phyloP scores from a whole-genome alignment of 2,113 vertebrate species.

The Oryzias celebensis region DNA sequence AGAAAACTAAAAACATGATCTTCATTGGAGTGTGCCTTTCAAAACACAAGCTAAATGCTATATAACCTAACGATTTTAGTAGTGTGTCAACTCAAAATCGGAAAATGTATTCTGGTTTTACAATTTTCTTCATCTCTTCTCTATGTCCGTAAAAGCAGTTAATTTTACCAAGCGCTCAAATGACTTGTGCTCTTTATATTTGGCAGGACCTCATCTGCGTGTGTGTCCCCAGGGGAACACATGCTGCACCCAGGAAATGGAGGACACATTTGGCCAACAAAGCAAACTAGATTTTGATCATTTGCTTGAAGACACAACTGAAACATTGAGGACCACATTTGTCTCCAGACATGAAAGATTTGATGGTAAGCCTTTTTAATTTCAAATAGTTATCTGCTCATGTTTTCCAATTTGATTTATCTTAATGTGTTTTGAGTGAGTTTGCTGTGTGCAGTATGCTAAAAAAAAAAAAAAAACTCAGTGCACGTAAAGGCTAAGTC shows the following conservation, averaged over 20 bases:
- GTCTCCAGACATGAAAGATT: constrained; percentile 92
- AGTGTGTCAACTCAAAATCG: too few species aligned
- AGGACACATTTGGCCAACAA: constrained; percentile 87
- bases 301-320: constrained; percentile 87
- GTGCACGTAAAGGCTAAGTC: constrained; percentile 11
- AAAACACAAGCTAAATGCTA: too few species aligned
- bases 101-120: too few species aligned
- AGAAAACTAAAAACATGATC: too few species aligned
- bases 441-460: constrained; percentile 11
- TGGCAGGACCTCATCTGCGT: constrained; percentile 86
- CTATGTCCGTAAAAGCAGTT: too few species aligned
- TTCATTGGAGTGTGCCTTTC: too few species aligned
- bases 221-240: constrained; percentile 90
- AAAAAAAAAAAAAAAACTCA: constrained; percentile 11
- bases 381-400: background rate
- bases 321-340: constrained; percentile 89
- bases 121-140: too few species aligned
- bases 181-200: constrained; percentile 6
- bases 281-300: constrained; percentile 93
- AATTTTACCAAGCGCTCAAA: background rate
- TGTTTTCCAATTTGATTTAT: background rate
- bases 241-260: constrained; percentile 93
- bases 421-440: constrained; percentile 1
- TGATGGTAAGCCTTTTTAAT: constrained; percentile 82
- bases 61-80: too few species aligned